These are phyloP conservation scores for Bufo gargarizans DNA, from an alignment of 2,113 vertebrate species.

Conservation along the genomic window DNA sequence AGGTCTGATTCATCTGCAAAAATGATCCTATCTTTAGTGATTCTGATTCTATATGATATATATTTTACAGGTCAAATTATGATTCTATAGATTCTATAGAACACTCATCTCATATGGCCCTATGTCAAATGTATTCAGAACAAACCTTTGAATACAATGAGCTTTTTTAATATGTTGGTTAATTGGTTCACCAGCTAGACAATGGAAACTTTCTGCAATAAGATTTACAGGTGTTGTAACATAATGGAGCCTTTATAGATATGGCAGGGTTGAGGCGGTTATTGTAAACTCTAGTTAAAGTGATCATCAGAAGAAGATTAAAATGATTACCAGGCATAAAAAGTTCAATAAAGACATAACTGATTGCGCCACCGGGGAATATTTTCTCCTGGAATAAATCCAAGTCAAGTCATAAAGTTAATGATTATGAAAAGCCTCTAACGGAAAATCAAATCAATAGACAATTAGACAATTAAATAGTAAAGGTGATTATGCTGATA, in stretches of 20 bases:
- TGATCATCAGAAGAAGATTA: conserved; percentile 37
- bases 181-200: background rate
- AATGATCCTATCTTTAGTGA: too few species aligned
- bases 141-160: background rate
- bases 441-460: conserved; percentile 45
- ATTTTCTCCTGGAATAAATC: conserved; percentile 32
- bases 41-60: too few species aligned
- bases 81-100: too few species aligned
- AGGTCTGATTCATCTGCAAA: too few species aligned
- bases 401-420: conserved; percentile 47
- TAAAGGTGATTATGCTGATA: conserved; percentile 36
- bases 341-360: conserved; percentile 39
- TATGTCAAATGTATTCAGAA: background rate
- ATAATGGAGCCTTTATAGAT: conserved; percentile 27
- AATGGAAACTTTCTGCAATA: background rate
- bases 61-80: too few species aligned
- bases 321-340: conserved; percentile 45
- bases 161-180: background rate
- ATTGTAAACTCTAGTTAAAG: conserved; percentile 43
- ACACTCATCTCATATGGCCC: too few species aligned
- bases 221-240: conserved; percentile 17
- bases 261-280: background rate
- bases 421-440: conserved; percentile 42
- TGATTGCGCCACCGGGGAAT: conserved; percentile 29
- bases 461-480: conserved; percentile 35